Evolutionary conservation across 2,888 invertebrate species (phyloP).

Genomic region (Orchesellides sinensis): DNA sequence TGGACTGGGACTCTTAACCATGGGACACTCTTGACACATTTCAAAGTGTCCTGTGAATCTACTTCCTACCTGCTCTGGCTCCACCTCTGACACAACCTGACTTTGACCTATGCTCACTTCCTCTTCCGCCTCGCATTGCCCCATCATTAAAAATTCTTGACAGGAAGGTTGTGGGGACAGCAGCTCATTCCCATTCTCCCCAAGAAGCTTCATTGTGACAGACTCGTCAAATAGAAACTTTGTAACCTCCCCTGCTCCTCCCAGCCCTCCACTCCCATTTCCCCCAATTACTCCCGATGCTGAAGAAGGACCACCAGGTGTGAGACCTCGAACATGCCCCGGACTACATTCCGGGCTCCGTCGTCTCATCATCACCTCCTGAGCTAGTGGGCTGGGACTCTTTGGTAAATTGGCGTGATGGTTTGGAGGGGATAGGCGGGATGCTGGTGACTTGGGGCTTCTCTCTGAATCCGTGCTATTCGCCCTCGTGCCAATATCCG

Average conservation of each 20-base stretch:
- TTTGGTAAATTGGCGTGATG: constrained; percentile 67
- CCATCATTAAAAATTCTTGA: too few species aligned
- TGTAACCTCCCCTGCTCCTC: constrained; percentile 47
- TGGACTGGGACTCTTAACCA: constrained; percentile 3
- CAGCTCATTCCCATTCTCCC: background rate
- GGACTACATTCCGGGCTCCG: constrained; percentile 72
- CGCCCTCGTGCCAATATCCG: constrained; percentile 71
- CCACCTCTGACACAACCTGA: background rate
- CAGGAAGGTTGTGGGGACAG: background rate
- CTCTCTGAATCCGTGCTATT: constrained; percentile 75
- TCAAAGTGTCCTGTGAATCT: too few species aligned
- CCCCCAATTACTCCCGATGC: background rate
- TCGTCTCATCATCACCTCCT: constrained; percentile 63
- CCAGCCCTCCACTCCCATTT: constrained; percentile 7
- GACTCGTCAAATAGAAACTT: constrained; percentile 74
- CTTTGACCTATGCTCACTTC: background rate
- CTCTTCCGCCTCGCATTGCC: background rate
- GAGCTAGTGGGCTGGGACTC: constrained; percentile 73
- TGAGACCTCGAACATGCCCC: constrained; percentile 18
- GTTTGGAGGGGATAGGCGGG: constrained; percentile 74
- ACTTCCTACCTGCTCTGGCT: background rate
- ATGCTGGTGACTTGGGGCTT: constrained; percentile 75
- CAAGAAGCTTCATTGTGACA: constrained; percentile 55
- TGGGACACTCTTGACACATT: too few species aligned
- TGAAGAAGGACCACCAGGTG: constrained; percentile 25